These are phyloP conservation scores for Monomorium pharaonis DNA, from an alignment of 1,140 invertebrate genomes.

Conservation along the genomic window DNA sequence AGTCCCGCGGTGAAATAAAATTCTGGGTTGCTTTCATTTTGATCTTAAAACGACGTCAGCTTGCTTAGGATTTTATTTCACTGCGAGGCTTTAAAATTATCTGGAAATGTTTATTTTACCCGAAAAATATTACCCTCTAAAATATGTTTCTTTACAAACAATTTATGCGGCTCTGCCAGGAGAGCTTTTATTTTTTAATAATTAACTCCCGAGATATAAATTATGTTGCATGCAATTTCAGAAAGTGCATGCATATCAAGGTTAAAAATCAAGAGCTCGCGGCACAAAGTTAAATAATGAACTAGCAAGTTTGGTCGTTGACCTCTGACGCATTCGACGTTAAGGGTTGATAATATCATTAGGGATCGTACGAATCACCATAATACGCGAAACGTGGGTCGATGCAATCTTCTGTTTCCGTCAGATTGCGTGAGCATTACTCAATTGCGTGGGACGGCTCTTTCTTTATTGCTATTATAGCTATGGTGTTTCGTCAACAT, in stretches of 20 bases:
- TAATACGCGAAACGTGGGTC: slow-evolving; percentile 63
- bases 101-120: background rate
- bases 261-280: slow-evolving; percentile 21
- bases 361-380: slow-evolving; percentile 61
- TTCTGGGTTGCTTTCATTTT: too few relatives aligned
- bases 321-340: slow-evolving; percentile 54
- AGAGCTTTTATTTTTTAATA: background rate
- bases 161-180: background rate
- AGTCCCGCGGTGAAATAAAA: too few relatives aligned
- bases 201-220: background rate
- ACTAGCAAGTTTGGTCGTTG: slow-evolving; percentile 61
- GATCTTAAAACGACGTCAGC: too few relatives aligned
- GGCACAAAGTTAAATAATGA: slow-evolving; percentile 22
- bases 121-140: background rate
- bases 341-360: slow-evolving; percentile 72
- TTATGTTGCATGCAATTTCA: slow-evolving; percentile 5
- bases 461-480: background rate
- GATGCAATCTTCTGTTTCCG: slow-evolving; percentile 61
- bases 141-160: background rate
- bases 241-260: slow-evolving; percentile 17
- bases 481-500: background rate
- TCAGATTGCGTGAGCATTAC: slow-evolving; percentile 56
- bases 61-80: background rate
- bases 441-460: slow-evolving; percentile 18
- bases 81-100: background rate